Evolutionary conservation across 2,113 vertebrate genomes (phyloP).

Genomic region (Myotis yumanensis): DNA sequence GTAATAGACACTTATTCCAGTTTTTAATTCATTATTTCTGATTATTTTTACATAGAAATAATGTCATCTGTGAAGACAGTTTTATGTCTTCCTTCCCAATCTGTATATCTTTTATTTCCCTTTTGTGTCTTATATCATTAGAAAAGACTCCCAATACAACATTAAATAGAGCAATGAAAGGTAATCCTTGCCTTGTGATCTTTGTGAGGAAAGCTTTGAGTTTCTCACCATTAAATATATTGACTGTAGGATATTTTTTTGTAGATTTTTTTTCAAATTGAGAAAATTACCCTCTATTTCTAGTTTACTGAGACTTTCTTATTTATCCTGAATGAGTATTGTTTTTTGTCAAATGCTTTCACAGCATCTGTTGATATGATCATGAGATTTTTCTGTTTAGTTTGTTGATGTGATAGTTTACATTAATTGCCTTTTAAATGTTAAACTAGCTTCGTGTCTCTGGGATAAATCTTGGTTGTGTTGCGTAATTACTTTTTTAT

Average conservation of each 20-base stretch:
- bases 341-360: not conserved
- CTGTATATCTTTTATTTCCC: not conserved
- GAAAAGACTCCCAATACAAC: not conserved
- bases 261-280: not conserved
- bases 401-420: not conserved
- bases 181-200: not conserved
- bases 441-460: not conserved
- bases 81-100: not conserved
- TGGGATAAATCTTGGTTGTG: not conserved
- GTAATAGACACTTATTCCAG: not conserved
- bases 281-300: not conserved
- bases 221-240: not conserved
- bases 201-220: not conserved
- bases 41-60: not conserved
- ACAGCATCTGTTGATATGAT: not conserved
- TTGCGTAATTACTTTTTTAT: not conserved
- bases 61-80: not conserved
- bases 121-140: not conserved
- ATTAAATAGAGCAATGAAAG: not conserved
- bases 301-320: not conserved
- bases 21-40: not conserved
- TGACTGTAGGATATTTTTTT: not conserved
- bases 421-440: not conserved
- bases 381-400: not conserved
- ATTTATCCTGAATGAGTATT: not conserved